phyloP scores from a whole-genome alignment of 2,797 vertebrate species.

The Echeneis naucrates region DNA sequence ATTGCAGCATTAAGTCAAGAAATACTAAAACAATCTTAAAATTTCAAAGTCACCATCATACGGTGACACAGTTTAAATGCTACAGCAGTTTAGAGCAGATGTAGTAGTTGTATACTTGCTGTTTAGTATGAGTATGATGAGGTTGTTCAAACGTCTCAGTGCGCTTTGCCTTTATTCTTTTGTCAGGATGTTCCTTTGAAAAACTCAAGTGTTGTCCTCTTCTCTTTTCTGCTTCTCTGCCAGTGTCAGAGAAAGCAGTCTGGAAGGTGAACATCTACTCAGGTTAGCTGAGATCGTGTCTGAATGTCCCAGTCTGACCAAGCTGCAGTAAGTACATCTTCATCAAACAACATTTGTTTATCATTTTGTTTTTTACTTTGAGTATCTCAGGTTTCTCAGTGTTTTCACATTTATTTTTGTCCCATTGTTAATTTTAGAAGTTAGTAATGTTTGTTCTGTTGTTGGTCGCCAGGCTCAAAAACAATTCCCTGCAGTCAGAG shows the following conservation, averaged over 20 bases:
- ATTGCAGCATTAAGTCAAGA: not conserved
- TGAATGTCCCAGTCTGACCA: conserved; percentile 59
- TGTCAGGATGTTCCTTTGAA: not conserved
- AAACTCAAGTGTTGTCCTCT: not conserved
- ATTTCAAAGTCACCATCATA: not conserved
- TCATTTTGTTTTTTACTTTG: too few species aligned
- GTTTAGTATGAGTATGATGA: not conserved
- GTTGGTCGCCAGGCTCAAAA: conserved; percentile 54
- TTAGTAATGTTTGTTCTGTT: not conserved
- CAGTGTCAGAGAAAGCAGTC: conserved; percentile 74
- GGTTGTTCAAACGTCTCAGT: not conserved
- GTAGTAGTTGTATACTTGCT: not conserved
- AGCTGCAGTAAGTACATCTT: conserved; percentile 76
- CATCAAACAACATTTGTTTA: too few species aligned
- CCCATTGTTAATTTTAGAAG: not conserved
- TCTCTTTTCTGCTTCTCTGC: not conserved
- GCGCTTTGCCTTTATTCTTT: not conserved
- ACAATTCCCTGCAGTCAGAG: conserved; percentile 47
- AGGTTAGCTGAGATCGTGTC: conserved; percentile 69
- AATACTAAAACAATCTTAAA: not conserved
- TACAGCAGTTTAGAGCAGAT: not conserved
- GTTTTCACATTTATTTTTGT: too few species aligned
- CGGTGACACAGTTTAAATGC: not conserved
- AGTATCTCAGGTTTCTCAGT: not conserved
- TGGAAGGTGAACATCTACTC: conserved; percentile 67